Base-by-base conservation (phyloP, 2,888 invertebrate genomes). In the Drosophila recens region DNA sequence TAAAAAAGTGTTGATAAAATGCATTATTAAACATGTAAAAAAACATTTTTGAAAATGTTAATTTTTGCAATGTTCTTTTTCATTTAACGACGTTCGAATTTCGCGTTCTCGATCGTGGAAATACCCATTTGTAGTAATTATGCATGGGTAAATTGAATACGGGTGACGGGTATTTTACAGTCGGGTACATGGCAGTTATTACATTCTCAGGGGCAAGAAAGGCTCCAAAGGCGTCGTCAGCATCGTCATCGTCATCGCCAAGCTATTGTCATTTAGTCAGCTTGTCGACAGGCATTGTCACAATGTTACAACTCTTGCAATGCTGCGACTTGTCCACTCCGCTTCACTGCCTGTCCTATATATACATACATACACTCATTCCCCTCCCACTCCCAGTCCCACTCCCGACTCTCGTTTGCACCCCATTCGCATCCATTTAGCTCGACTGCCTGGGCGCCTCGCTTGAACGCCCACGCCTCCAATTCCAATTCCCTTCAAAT, bases 281-380 rank as follows among this genome's bases (percentile, higher is more conserved):
- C 72, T 75, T 79, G 79, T 80, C 84, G 89, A 82, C 81, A 89
- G 79, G 72, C 80, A 89, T 89, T 89, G 88, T 89, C 88, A 89
- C 86, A 89, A 73, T 72, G 69, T 79, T 69, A 73, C 73, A 72
- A 87, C 86, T 87, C 88, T 85, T 81, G 87, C 89, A 81, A 69
- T 79, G 82, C 75, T 68, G 23, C 23, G 23, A 70, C 77, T 52
- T 48, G 36, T 45, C 48, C 48, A 11, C 48, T 33, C 20, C 40
- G 4, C 83, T 53, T 27, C 63, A 49, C 43, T 54, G 52, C 51
- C 59, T 46, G 46, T 36, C 27, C 45, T 54, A 54, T 51, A 34
- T 48, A 48, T 34, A 33, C 10, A 9, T 33, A 33, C 30, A 33
- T 33, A 33, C 6, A 23, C 23, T 23, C 34, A 34, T 64, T 45